These are phyloP conservation scores for Tetheella fluctuosa DNA, from an alignment of 2,888 invertebrate genomes.

Conservation along the genomic window DNA sequence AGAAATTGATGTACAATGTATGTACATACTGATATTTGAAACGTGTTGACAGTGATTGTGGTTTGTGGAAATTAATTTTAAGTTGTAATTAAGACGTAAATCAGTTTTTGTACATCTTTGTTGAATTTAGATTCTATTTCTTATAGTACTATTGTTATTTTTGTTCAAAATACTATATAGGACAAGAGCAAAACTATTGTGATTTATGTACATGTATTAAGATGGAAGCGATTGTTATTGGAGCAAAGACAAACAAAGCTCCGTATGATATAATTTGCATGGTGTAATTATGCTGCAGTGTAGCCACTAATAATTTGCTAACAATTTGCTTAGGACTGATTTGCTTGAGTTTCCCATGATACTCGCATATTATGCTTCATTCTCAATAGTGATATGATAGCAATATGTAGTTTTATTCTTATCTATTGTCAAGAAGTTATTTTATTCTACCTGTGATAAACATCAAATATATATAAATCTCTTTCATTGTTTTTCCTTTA, in stretches of 20 bases:
- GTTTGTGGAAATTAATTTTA: too few species aligned
- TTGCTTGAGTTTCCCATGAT: not conserved
- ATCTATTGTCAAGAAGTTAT: too few species aligned
- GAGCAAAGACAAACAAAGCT: not conserved
- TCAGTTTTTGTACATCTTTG: too few species aligned
- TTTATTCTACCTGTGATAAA: too few species aligned
- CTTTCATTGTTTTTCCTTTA: too few species aligned
- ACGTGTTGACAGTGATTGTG: too few species aligned
- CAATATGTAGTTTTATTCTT: too few species aligned
- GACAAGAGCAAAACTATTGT: not conserved
- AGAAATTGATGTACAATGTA: not conserved
- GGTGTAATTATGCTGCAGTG: not conserved
- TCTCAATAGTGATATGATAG: too few species aligned
- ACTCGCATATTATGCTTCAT: too few species aligned
- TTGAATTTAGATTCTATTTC: too few species aligned
- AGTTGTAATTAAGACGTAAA: too few species aligned
- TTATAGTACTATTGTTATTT: not conserved
- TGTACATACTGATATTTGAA: not conserved
- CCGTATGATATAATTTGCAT: constrained; percentile 1
- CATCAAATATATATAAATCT: too few species aligned
- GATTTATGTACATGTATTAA: not conserved
- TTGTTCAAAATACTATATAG: not conserved
- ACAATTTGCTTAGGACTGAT: not conserved
- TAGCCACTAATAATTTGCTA: not conserved
- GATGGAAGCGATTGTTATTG: constrained; percentile 1